phyloP scores from a whole-genome alignment of 2,797 vertebrate genomes.

The Myotis myotis region DNA sequence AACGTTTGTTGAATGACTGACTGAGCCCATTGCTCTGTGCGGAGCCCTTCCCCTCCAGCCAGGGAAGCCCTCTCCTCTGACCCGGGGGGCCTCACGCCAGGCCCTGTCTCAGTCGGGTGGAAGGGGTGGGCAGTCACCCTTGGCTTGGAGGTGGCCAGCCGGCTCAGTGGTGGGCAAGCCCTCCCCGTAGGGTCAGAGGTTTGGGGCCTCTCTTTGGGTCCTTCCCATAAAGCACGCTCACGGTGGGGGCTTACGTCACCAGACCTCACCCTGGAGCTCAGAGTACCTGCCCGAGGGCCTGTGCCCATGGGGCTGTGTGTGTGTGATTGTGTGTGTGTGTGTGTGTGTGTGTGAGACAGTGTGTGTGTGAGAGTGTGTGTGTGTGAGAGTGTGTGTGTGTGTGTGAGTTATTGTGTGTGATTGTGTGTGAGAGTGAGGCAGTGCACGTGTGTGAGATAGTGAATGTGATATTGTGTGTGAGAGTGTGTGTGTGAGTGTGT shows the following conservation, averaged over 20 bases:
- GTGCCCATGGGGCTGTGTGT: background rate
- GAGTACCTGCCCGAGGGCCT: no score
- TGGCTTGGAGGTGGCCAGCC: background rate
- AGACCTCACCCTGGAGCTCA: background rate
- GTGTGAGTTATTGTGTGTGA: no score
- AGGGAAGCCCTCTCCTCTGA: background rate
- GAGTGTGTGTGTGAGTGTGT: no score
- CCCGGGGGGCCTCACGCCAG: no score
- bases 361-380: no score
- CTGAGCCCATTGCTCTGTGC: background rate
- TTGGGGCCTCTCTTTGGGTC: background rate
- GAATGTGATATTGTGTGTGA: background rate
- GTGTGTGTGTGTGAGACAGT: no score
- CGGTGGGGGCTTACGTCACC: background rate
- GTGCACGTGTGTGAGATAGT: no score
- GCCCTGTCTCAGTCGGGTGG: background rate
- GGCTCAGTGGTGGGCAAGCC: no score
- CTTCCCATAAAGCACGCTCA: background rate
- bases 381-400: no score
- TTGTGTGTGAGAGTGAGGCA: no score
- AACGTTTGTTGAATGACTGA: background rate
- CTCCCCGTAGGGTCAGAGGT: no score
- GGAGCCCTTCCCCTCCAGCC: background rate
- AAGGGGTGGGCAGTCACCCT: background rate
- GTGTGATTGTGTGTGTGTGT: background rate